Percentiles rank a stretch among this genome's conserved stretches.
phyloP scores from a whole-genome alignment of 2,888 invertebrate genomes.

The Heterodera filipjevi region DNA sequence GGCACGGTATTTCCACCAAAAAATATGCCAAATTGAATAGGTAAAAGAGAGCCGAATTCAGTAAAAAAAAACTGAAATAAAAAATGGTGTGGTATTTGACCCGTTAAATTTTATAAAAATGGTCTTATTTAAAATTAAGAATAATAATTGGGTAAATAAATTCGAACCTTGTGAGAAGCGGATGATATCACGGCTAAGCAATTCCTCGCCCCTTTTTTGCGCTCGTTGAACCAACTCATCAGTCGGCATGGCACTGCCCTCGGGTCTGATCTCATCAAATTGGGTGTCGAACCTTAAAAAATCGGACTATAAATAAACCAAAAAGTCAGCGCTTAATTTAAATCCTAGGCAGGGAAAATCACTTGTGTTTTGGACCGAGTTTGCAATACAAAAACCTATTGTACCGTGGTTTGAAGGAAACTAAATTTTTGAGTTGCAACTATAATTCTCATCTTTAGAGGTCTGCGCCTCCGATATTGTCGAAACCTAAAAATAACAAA shows the following conservation, averaged over 20 bases:
- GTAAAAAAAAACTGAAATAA: no score
- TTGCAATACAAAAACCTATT: no score
- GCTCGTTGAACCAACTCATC: slow-evolving; percentile 9
- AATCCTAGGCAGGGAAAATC: no score
- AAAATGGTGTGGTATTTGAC: no score
- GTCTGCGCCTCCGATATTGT: neutral
- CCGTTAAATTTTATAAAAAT: no score
- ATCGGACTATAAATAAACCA: neutral
- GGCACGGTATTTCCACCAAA: neutral
- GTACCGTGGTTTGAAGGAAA: no score
- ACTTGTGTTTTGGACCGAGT: no score
- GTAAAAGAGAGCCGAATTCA: neutral
- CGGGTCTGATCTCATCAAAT: neutral
- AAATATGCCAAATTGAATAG: neutral
- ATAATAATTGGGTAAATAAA: neutral
- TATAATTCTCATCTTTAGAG: no score
- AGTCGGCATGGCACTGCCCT: neutral
- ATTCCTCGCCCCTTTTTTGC: slow-evolving; percentile 33
- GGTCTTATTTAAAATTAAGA: neutral
- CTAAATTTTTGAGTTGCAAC: no score
- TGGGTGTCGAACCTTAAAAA: neutral
- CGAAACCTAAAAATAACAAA: neutral
- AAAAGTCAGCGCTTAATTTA: no score
- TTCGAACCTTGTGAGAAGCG: slow-evolving; percentile 23
- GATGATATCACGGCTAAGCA: slow-evolving; percentile 25